Evolutionary conservation across 2,888 invertebrate species (phyloP).

Genomic region (Cantharis lateralis): DNA sequence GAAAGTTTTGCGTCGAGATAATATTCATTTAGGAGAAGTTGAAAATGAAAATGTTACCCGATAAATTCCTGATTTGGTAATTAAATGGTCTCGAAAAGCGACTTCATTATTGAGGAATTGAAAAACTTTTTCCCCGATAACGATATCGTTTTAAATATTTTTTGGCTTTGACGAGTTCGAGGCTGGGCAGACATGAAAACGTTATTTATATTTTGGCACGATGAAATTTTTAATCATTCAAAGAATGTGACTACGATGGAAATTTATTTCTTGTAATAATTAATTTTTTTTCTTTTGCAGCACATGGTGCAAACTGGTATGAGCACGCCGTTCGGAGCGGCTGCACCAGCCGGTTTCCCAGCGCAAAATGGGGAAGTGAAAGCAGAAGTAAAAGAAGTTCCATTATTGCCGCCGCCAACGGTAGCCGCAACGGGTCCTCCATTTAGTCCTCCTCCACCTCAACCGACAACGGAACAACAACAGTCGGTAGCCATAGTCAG

Average conservation of each 20-base stretch:
- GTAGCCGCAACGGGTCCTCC: conserved; percentile 52
- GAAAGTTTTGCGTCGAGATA: neutral
- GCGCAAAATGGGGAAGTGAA: conserved; percentile 58
- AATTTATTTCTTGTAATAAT: conserved; percentile 42
- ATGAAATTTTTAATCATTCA: neutral
- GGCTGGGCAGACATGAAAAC: neutral
- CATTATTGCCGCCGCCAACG: conserved; percentile 58
- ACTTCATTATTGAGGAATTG: neutral
- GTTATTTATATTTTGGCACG: neutral
- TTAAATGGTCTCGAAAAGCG: neutral
- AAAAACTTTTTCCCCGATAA: neutral
- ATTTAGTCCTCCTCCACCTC: conserved; percentile 53
- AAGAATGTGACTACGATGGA: neutral
- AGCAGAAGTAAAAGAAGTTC: conserved; percentile 51
- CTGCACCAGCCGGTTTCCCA: conserved; percentile 63
- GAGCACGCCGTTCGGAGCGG: conserved; percentile 73
- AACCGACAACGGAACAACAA: conserved; percentile 53
- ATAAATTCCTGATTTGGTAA: neutral
- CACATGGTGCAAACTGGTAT: conserved; percentile 94
- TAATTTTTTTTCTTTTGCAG: conserved; percentile 66
- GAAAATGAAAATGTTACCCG: neutral
- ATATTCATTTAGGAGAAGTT: neutral
- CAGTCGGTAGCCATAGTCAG: conserved; percentile 54
- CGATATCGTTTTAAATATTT: neutral
- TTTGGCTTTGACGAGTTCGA: neutral